These are phyloP conservation scores for Acrocephalus kingi DNA, from an alignment of 2,113 vertebrate genomes.

Conservation along the genomic window DNA sequence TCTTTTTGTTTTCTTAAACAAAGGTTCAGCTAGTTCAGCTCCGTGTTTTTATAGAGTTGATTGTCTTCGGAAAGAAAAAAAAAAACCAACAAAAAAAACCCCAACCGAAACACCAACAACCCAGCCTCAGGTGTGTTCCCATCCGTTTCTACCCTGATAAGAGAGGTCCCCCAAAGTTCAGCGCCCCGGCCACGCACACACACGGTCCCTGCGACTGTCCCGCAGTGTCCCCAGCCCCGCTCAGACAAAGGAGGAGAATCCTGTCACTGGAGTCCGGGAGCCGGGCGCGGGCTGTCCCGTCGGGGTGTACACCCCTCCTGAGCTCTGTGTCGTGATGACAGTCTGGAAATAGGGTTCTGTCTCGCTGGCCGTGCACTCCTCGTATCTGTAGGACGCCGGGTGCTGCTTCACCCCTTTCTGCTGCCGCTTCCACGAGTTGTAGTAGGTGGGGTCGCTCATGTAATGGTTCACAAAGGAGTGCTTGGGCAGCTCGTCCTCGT, in stretches of 20 bases:
- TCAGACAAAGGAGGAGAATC: constrained; percentile 98
- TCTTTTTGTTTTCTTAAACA: constrained; percentile 15
- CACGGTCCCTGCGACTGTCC: neutral
- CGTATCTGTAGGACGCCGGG: constrained; percentile 80
- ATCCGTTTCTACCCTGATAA: constrained; percentile 61
- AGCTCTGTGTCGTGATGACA: constrained; percentile 94
- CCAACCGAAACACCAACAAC: neutral
- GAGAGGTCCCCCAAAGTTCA: constrained; percentile 59
- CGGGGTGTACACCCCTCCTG: constrained; percentile 89
- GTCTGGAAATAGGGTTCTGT: constrained; percentile 88
- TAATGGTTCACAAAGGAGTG: constrained; percentile 99
- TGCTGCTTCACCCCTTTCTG: constrained; percentile 83
- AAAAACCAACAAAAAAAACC: neutral
- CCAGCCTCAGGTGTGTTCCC: constrained; percentile 49
- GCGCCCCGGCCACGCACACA: neutral
- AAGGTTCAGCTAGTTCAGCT: constrained; percentile 66
- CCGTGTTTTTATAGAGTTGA: constrained; percentile 54
- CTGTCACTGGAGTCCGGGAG: constrained; percentile 91
- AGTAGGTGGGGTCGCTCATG: constrained; percentile 97
- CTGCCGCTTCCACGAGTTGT: constrained; percentile 94
- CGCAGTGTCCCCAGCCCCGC: neutral
- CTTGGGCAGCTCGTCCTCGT: constrained; percentile 89
- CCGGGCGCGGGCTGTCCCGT: constrained; percentile 83
- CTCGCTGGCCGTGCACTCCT: constrained; percentile 83
- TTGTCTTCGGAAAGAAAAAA: constrained; percentile 57